These are phyloP conservation scores for Ornithoptera priamus DNA, from an alignment of 2,888 invertebrate species.

Conservation along the genomic window DNA sequence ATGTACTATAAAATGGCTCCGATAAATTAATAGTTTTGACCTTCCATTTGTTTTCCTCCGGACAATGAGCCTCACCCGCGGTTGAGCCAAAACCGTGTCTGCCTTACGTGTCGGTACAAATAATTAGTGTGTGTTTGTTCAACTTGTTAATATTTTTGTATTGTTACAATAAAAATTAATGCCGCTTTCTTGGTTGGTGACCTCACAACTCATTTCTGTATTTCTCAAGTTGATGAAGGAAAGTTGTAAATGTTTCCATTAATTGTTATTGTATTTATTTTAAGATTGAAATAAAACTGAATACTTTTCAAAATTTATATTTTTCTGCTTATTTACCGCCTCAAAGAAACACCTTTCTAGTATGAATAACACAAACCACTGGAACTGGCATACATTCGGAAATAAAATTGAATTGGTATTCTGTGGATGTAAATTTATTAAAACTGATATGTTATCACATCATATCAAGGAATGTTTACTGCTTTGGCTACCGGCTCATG, in stretches of 20 bases:
- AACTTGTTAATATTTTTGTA: neutral
- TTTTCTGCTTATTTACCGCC: slow-evolving; percentile 26
- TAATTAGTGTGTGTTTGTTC: neutral
- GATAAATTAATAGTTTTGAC: neutral
- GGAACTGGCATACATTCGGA: too few species aligned
- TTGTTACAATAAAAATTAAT: neutral
- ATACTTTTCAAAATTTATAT: slow-evolving; percentile 17
- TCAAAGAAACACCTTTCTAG: too few species aligned
- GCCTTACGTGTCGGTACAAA: slow-evolving; percentile 3
- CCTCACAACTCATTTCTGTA: neutral
- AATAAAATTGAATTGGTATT: too few species aligned
- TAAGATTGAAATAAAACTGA: slow-evolving; percentile 68
- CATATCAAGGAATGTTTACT: too few species aligned
- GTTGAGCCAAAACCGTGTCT: neutral
- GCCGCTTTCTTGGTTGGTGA: neutral
- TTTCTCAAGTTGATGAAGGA: slow-evolving; percentile 53
- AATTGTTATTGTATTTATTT: slow-evolving; percentile 66
- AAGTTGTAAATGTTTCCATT: slow-evolving; percentile 64
- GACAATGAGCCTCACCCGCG: too few species aligned
- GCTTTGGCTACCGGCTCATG: too few species aligned
- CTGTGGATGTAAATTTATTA: too few species aligned
- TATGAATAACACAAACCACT: too few species aligned
- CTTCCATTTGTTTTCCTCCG: neutral
- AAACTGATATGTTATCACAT: too few species aligned
- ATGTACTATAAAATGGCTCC: neutral